Conservation (phyloP, 2,888 invertebrate genomes). For the Elgonia sp. region DNA sequence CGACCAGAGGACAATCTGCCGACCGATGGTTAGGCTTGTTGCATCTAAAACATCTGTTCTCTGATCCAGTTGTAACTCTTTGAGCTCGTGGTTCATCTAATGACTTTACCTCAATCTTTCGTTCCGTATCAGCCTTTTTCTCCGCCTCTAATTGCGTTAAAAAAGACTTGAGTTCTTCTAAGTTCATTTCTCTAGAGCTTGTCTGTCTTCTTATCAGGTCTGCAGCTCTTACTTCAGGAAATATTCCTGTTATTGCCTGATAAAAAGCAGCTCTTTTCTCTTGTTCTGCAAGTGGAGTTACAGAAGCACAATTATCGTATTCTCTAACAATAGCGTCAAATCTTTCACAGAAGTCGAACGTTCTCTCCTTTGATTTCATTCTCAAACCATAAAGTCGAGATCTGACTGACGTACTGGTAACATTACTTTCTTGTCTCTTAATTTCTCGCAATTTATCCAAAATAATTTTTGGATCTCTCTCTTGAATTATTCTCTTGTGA, state of each 20-base stretch:
- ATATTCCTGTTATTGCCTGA: slow-evolving; percentile 64
- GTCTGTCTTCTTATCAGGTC: slow-evolving; percentile 41
- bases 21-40: neutral
- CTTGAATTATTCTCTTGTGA: no score
- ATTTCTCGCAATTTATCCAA: slow-evolving; percentile 50
- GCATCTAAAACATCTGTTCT: neutral
- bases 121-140: neutral
- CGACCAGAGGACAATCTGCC: neutral
- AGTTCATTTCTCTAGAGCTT: slow-evolving; percentile 61
- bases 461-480: slow-evolving; percentile 63
- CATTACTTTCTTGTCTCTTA: slow-evolving; percentile 60
- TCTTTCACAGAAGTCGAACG: slow-evolving; percentile 54
- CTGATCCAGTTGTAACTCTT: neutral
- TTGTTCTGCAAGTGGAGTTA: slow-evolving; percentile 42
- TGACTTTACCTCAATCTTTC: no score
- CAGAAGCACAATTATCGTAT: slow-evolving; percentile 38
- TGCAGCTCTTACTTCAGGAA: slow-evolving; percentile 45
- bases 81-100: neutral
- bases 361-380: slow-evolving; percentile 35
- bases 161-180: slow-evolving; percentile 3
- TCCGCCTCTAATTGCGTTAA: slow-evolving; percentile 2
- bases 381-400: slow-evolving; percentile 43
- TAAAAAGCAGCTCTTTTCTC: slow-evolving; percentile 66
- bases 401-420: slow-evolving; percentile 61
- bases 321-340: slow-evolving; percentile 68